Evolutionary conservation across 1,140 invertebrate genomes (phyloP).

Genomic region (Lysiphlebus fabarum): DNA sequence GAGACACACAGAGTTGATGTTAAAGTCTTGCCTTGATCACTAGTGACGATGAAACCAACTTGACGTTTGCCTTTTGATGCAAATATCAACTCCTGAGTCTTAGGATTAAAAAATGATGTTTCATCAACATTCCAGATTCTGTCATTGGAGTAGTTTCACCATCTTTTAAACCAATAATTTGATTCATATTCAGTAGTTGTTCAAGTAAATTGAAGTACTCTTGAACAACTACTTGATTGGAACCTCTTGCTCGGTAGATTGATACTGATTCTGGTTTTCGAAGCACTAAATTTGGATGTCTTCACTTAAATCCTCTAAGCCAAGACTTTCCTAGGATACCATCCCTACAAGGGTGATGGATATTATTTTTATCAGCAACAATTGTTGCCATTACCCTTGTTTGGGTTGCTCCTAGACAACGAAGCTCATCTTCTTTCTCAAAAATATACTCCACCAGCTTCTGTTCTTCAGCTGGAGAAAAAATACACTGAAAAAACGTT

Average conservation of each 20-base stretch:
- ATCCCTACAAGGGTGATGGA: slow-evolving; percentile 25
- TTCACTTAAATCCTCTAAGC: slow-evolving; percentile 35
- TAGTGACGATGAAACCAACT: slow-evolving; percentile 35
- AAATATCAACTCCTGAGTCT: slow-evolving; percentile 34
- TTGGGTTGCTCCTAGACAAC: slow-evolving; percentile 13
- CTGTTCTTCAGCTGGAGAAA: slow-evolving; percentile 10
- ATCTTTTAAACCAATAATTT: no score
- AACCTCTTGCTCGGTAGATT: slow-evolving; percentile 32
- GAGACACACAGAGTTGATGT: slow-evolving; percentile 35
- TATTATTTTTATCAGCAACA: slow-evolving; percentile 32
- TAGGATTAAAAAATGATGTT: slow-evolving; percentile 34
- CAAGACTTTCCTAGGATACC: slow-evolving; percentile 33
- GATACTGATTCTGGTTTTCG: slow-evolving; percentile 36
- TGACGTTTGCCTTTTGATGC: slow-evolving; percentile 36
- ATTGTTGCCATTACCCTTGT: slow-evolving; percentile 26
- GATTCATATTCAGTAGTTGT: no score
- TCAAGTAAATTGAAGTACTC: slow-evolving; percentile 26
- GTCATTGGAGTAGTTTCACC: slow-evolving; percentile 29
- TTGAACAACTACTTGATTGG: slow-evolving; percentile 31
- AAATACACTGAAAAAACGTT: no score
- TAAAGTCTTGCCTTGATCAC: slow-evolving; percentile 32
- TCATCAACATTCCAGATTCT: slow-evolving; percentile 39
- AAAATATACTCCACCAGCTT: slow-evolving; percentile 1
- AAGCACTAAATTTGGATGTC: slow-evolving; percentile 36
- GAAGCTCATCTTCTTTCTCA: slow-evolving; percentile 2